phyloP scores from a whole-genome alignment of 2,113 vertebrate genomes.

The Elaphurus davidianus region DNA sequence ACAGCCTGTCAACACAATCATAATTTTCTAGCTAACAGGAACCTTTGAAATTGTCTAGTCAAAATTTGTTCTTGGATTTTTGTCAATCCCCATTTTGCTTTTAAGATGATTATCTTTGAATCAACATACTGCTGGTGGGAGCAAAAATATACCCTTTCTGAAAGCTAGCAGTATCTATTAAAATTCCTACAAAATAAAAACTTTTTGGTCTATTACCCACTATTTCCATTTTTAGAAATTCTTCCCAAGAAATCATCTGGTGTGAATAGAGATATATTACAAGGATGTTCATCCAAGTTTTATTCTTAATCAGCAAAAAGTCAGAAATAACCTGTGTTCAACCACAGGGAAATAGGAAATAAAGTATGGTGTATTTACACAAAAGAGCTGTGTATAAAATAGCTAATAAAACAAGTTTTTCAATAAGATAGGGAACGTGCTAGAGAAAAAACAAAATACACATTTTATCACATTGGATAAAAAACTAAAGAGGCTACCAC shows the following conservation, averaged over 20 bases:
- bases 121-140: neutral
- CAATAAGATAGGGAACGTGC: neutral
- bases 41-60: neutral
- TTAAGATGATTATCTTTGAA: neutral
- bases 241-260: neutral
- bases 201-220: neutral
- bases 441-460: neutral
- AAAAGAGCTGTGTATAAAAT: neutral
- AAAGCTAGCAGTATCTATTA: neutral
- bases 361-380: neutral
- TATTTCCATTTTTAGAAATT: neutral
- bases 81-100: neutral
- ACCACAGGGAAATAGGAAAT: neutral
- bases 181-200: neutral
- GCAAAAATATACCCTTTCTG: neutral
- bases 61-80: neutral
- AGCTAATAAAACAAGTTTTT: neutral
- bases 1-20: accelerated
- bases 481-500: neutral
- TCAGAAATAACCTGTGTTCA: neutral
- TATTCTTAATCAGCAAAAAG: neutral
- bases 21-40: neutral
- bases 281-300: neutral
- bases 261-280: neutral
- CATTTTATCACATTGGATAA: neutral